A percentile compares a stretch with the other conserved stretches of the same genome.
Conservation (phyloP, 2,888 invertebrate species). For the Linnaemya vulpina region DNA sequence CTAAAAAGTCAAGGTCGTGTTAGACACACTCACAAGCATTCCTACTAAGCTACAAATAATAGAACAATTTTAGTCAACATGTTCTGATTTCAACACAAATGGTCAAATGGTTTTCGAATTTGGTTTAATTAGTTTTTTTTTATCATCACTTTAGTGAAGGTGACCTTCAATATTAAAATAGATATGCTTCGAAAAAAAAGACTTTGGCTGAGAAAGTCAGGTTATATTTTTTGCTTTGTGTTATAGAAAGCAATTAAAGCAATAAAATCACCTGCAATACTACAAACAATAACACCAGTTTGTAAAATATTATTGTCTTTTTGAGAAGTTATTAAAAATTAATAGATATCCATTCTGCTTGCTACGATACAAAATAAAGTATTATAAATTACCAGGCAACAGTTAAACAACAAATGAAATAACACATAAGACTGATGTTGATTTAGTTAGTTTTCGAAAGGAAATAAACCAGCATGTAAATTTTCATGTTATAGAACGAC, state of each 20-base stretch:
- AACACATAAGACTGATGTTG: neutral
- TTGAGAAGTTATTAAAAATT: too few species aligned
- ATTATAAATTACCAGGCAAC: too few species aligned
- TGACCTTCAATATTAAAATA: conserved; percentile 23
- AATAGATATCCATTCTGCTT: too few species aligned
- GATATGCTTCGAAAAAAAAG: neutral
- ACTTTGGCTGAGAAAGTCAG: neutral
- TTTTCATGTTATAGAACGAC: too few species aligned
- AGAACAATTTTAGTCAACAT: conserved; percentile 35
- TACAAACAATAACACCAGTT: too few species aligned
- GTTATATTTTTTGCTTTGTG: neutral
- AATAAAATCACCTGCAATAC: too few species aligned
- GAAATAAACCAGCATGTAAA: too few species aligned
- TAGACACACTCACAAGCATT: neutral
- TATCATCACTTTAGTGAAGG: neutral
- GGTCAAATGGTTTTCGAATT: neutral
- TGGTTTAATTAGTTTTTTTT: neutral
- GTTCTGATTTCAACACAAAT: conserved; percentile 14
- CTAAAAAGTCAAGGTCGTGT: conserved; percentile 57
- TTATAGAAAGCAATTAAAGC: too few species aligned
- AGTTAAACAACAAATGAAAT: too few species aligned
- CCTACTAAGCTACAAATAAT: conserved; percentile 33
- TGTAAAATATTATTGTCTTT: too few species aligned
- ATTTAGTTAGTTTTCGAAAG: too few species aligned
- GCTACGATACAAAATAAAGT: too few species aligned